Evolutionary conservation across 2,888 invertebrate genomes (phyloP).

Genomic region (Protodeltote pygarga): DNA sequence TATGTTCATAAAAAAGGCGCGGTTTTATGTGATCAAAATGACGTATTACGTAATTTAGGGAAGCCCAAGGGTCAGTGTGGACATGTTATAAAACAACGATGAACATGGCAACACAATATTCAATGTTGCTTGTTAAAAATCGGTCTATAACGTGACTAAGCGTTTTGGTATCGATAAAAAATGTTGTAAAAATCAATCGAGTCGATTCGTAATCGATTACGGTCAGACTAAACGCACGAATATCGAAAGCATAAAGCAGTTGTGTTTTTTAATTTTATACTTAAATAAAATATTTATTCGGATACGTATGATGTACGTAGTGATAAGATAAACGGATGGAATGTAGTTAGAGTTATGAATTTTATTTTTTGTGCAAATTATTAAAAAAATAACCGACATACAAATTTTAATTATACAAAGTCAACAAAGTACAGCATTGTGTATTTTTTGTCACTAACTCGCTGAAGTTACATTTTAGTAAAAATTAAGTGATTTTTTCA

Average conservation of each 20-base stretch:
- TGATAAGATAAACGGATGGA: constrained; percentile 58
- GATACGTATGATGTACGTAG: constrained; percentile 76
- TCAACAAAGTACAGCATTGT: constrained; percentile 33
- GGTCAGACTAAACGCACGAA: constrained; percentile 66
- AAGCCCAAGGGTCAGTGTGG: constrained; percentile 47
- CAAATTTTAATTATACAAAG: constrained; percentile 21
- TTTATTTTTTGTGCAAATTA: constrained; percentile 37
- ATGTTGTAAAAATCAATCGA: constrained; percentile 51
- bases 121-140: constrained; percentile 48
- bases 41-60: constrained; percentile 56
- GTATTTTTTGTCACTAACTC: constrained; percentile 15
- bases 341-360: constrained; percentile 46
- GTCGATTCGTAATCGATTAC: constrained; percentile 47
- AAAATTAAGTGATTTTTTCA: constrained; percentile 4
- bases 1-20: constrained; percentile 52
- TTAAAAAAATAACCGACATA: constrained; percentile 26
- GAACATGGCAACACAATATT: constrained; percentile 39
- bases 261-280: constrained; percentile 85
- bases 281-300: constrained; percentile 80
- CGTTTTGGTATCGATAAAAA: constrained; percentile 40
- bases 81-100: constrained; percentile 51
- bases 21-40: constrained; percentile 61
- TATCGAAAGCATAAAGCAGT: constrained; percentile 75
- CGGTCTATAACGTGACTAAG: constrained; percentile 44
- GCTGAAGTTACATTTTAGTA: constrained; percentile 11